Evolutionary conservation across 2,113 vertebrate species (phyloP).

Genomic region (Colaptes auratus): DNA sequence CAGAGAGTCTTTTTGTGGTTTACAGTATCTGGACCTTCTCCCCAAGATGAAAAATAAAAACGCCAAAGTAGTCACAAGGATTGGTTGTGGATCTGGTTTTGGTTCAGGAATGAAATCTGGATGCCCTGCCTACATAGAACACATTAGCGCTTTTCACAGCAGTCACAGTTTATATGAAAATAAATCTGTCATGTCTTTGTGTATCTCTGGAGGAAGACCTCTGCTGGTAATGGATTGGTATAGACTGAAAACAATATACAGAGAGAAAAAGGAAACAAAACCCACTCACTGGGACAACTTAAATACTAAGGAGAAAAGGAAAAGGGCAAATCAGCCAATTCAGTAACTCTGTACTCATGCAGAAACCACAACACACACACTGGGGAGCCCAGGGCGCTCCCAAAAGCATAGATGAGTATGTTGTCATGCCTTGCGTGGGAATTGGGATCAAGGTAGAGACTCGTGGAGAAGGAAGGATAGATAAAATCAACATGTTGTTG

Average conservation of each 20-base stretch:
- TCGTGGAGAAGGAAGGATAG: fast-evolving
- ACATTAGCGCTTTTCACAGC: not conserved
- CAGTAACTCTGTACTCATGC: too few species aligned
- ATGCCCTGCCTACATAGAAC: not conserved
- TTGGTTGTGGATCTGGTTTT: not conserved
- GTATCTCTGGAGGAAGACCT: not conserved
- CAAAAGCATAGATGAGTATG: not conserved
- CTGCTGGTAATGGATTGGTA: not conserved
- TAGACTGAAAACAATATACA: not conserved
- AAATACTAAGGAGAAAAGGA: not conserved
- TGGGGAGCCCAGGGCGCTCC: not conserved
- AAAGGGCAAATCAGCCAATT: not conserved
- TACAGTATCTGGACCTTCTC: not conserved
- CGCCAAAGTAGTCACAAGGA: not conserved
- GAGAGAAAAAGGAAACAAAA: not conserved
- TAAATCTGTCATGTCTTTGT: not conserved
- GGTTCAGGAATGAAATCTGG: not conserved
- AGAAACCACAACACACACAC: not conserved
- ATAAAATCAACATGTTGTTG: not conserved
- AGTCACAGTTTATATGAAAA: not conserved
- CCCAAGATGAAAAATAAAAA: not conserved
- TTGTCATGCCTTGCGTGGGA: not conserved
- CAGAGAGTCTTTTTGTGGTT: not conserved
- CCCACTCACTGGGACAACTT: not conserved
- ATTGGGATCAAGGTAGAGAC: not conserved